Conservation (phyloP, 2,113 vertebrate genomes). For the Percina caprodes region DNA sequence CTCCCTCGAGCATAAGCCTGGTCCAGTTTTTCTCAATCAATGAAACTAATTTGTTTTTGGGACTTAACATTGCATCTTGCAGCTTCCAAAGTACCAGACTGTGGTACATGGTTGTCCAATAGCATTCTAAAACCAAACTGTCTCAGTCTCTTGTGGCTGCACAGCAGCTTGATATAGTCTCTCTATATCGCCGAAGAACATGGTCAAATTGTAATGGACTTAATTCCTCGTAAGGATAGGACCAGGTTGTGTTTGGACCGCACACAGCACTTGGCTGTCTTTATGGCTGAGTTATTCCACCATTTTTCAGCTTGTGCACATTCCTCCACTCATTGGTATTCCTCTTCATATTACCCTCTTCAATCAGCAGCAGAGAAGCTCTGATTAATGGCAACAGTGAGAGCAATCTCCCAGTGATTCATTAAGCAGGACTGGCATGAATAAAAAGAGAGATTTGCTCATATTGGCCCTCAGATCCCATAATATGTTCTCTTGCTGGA, state of each 20-base stretch:
- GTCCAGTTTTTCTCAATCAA: conserved; percentile 67
- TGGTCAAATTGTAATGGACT: conserved; percentile 56
- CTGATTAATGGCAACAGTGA: conserved; percentile 81
- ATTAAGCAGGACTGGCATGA: conserved; percentile 80
- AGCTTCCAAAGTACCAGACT: conserved; percentile 48
- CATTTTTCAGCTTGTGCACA: conserved; percentile 62
- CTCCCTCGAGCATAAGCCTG: conserved; percentile 45
- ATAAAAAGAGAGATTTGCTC: conserved; percentile 81
- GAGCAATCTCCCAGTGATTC: conserved; percentile 79
- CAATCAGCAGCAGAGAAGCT: conserved; percentile 77
- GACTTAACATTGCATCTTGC: conserved; percentile 42
- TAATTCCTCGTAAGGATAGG: conserved; percentile 48
- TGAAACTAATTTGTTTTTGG: conserved; percentile 66
- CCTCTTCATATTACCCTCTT: conserved; percentile 79
- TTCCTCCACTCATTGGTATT: conserved; percentile 80
- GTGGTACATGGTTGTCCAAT: conserved; percentile 64
- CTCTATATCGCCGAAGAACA: conserved; percentile 27
- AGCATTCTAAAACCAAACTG: conserved; percentile 59
- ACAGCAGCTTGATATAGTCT: conserved; percentile 50
- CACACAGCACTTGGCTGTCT: conserved; percentile 59
- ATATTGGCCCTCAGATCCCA: conserved; percentile 79
- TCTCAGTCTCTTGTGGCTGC: conserved; percentile 42
- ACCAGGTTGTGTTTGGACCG: conserved; percentile 63
- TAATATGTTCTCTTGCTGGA: conserved; percentile 76
- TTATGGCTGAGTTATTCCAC: conserved; percentile 61